A percentile compares a stretch with the other conserved stretches of the same genome.
phyloP scores from a whole-genome alignment of 2,888 invertebrate genomes.

The Xylophagus ater region DNA sequence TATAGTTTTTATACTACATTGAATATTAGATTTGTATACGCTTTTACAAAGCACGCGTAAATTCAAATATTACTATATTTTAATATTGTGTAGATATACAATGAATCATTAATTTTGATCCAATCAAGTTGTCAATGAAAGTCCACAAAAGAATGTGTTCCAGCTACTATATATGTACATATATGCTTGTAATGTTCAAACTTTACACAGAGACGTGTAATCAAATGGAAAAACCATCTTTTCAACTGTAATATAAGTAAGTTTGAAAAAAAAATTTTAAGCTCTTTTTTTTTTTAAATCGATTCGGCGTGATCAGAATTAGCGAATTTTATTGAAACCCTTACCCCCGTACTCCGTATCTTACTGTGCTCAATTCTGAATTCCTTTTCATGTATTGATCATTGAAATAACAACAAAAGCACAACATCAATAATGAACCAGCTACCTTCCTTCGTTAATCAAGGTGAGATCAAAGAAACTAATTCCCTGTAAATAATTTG shows the following conservation, averaged over 20 bases:
- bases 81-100: too few relatives aligned
- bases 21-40: constrained; percentile 8
- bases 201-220: too few relatives aligned
- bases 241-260: too few relatives aligned
- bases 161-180: constrained; percentile 1
- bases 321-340: constrained; percentile 11
- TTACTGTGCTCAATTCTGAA: too few relatives aligned
- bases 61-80: neutral
- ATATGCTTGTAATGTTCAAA: neutral
- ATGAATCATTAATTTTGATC: constrained; percentile 19
- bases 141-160: constrained; percentile 4
- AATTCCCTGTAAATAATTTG: constrained; percentile 18
- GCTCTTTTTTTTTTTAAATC: constrained; percentile 13
- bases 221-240: too few relatives aligned
- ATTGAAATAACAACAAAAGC: too few relatives aligned
- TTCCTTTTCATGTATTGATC: too few relatives aligned
- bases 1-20: constrained; percentile 6
- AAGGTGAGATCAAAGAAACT: constrained; percentile 17
- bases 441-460: constrained; percentile 14
- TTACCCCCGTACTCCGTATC: constrained; percentile 3
- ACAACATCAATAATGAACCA: too few relatives aligned
- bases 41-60: neutral
- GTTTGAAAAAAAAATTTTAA: neutral
- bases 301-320: constrained; percentile 16
- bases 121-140: constrained; percentile 19